phyloP scores from a whole-genome alignment of 1,140 invertebrate species.

The Carposina sasakii region DNA sequence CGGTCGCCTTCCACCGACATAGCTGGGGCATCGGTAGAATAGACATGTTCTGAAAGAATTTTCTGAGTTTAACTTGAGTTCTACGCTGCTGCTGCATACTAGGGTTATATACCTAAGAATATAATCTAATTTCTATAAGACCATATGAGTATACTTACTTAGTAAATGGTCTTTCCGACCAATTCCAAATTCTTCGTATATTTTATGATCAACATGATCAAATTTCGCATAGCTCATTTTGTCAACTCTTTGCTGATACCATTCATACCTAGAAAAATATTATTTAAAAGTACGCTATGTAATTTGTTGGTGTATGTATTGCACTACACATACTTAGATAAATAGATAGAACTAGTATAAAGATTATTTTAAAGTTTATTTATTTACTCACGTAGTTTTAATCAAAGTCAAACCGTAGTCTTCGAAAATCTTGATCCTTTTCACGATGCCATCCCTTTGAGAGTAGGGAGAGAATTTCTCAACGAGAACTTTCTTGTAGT shows the following conservation, averaged over 20 bases:
- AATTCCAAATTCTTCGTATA: slow-evolving; percentile 78
- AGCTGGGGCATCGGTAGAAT: slow-evolving; percentile 59
- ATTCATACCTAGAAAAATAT: slow-evolving; percentile 74
- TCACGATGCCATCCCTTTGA: slow-evolving; percentile 79
- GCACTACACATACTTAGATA: too few species aligned
- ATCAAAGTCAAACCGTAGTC: slow-evolving; percentile 79
- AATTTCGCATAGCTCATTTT: slow-evolving; percentile 75
- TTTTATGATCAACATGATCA: slow-evolving; percentile 72
- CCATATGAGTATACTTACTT: slow-evolving; percentile 59
- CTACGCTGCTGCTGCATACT: too few species aligned
- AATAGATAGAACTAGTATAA: too few species aligned
- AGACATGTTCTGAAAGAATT: slow-evolving; percentile 80
- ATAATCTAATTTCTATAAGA: slow-evolving; percentile 2
- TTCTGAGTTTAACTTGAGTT: too few species aligned
- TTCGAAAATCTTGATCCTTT: slow-evolving; percentile 78
- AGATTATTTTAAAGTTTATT: too few species aligned
- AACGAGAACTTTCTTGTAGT: slow-evolving; percentile 83
- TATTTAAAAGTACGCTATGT: background rate
- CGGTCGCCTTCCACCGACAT: slow-evolving; percentile 74
- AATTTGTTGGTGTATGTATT: background rate
- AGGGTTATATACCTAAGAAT: background rate
- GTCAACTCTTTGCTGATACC: slow-evolving; percentile 81
- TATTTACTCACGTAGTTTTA: slow-evolving; percentile 59
- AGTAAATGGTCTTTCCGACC: slow-evolving; percentile 81
- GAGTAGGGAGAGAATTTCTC: slow-evolving; percentile 86